Evolutionary conservation across 53 echinoderm and acorn worm species (phyloP), one percentile per base, ranked within the genome.

Genomic region (Holothuria leucospilota): DNA sequence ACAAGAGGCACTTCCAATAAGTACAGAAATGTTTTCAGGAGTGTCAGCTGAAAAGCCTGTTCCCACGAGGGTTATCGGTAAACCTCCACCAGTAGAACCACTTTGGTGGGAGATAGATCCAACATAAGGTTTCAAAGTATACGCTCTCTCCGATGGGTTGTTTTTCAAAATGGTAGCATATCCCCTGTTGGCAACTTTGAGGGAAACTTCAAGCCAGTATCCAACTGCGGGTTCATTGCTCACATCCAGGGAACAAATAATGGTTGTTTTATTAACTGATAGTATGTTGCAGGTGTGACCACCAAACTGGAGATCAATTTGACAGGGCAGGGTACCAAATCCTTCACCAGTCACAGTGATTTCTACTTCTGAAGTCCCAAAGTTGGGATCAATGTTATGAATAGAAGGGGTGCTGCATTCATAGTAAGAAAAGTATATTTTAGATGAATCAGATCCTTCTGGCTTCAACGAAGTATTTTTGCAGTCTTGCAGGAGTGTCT

Each of bases 1-100:
- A 70, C 99, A 98, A 9, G 82, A 59, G 12, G 62, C 85, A 38
- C 49, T 28, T n/a, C 93, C 93, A 6, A 95, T 81, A 56, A 24
- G 56, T 16, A 97, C 95, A 13, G 28, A 34, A 0, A 93, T 69
- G 11, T 85, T 85, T 21, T 51, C 64, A 20, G 62, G 38, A 3
- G 71, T 74, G 9, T 11, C 28, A 15, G 85, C 85, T 12, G 95
- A 90, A 56, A 98, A 95, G 2, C 93, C 99, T 59, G 86, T 88
- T 3, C 99, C 99, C 6, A 85, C 30, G 42, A 98, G 82, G 20
- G 62, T 66, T 28, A 98, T 49, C 46, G 69, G 69, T 8, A 95
- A 92, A 10, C 95, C 99, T n/a, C 99, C 99, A 38, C 68, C 92
- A 8, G 92, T 29, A 0, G 95, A 95, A 25, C 99, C 95, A n/a